Evolutionary conservation across 2,888 invertebrate species (phyloP).

Genomic region (Brenthis ino): DNA sequence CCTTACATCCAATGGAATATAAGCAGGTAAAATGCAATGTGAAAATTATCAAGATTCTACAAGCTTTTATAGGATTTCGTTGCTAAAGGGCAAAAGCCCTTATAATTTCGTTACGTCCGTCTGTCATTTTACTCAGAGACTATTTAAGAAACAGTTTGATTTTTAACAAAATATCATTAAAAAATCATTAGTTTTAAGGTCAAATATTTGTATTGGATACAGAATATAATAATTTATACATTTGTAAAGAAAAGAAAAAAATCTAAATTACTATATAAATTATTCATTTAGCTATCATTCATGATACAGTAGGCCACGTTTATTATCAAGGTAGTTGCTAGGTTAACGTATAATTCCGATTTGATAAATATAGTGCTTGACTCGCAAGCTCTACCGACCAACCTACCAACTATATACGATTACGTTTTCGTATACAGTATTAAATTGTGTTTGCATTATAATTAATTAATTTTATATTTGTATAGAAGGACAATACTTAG

Average conservation of each 20-base stretch:
- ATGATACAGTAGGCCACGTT: constrained; percentile 20
- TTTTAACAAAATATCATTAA: constrained; percentile 9
- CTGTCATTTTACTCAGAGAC: neutral
- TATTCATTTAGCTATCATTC: constrained; percentile 20
- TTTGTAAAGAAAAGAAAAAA: constrained; percentile 6
- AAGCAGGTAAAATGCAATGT: too few species aligned
- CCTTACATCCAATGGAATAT: too few species aligned
- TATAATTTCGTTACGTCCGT: too few species aligned
- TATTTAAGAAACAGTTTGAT: neutral
- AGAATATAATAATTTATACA: constrained; percentile 2
- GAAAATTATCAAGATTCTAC: too few species aligned
- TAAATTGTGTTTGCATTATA: too few species aligned
- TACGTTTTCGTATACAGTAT: too few species aligned
- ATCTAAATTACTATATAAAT: constrained; percentile 14
- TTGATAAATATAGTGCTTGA: constrained; percentile 7
- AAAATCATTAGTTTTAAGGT: constrained; percentile 9
- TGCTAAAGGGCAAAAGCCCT: too few species aligned
- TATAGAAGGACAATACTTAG: too few species aligned
- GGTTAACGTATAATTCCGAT: constrained; percentile 21
- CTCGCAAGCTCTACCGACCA: neutral
- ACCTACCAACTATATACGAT: too few species aligned
- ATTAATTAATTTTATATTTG: too few species aligned
- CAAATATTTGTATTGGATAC: constrained; percentile 6
- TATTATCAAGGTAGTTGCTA: constrained; percentile 25
- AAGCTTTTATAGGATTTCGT: too few species aligned